phyloP scores from a whole-genome alignment of 2,797 vertebrate species.

The Parauchenoglanis ngamensis region DNA sequence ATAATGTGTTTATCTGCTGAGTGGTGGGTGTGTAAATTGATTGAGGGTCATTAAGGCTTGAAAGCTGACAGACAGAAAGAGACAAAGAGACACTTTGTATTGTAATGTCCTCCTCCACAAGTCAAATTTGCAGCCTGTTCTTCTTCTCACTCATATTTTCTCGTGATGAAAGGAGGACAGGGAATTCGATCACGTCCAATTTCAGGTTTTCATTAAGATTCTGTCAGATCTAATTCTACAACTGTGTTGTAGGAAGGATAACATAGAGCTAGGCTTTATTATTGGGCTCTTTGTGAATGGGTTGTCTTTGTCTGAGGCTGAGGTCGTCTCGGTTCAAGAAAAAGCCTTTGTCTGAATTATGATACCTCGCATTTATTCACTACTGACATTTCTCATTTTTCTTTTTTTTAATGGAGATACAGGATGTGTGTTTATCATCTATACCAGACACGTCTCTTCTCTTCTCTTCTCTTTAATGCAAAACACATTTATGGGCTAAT shows the following conservation, averaged over 20 bases:
- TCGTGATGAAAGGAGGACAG: slow-evolving; percentile 47
- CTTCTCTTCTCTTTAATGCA: slow-evolving; percentile 41
- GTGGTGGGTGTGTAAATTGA: slow-evolving; percentile 66
- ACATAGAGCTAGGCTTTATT: slow-evolving; percentile 15
- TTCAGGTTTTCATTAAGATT: slow-evolving; percentile 52
- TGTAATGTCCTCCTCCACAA: slow-evolving; percentile 39
- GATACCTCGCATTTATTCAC: slow-evolving; percentile 4
- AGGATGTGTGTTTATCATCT: slow-evolving; percentile 43
- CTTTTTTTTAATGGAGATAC: slow-evolving; percentile 32
- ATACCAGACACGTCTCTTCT: slow-evolving; percentile 9
- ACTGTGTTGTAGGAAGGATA: slow-evolving; percentile 24
- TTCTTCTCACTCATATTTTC: slow-evolving; percentile 26
- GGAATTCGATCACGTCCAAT: slow-evolving; percentile 53
- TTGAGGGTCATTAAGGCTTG: slow-evolving; percentile 61
- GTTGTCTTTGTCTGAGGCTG: slow-evolving; percentile 39
- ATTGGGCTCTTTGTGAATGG: slow-evolving; percentile 32
- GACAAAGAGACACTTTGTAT: slow-evolving; percentile 34
- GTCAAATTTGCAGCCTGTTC: slow-evolving; percentile 34
- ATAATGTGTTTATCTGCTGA: slow-evolving; percentile 66
- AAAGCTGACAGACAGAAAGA: slow-evolving; percentile 56
- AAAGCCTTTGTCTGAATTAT: slow-evolving; percentile 33
- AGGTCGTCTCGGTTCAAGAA: background rate
- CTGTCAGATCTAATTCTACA: slow-evolving; percentile 41
- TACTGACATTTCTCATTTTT: background rate
- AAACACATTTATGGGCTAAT: slow-evolving; percentile 33